Conservation (phyloP, 2,797 vertebrate species). For the Setipinna tenuifilis region DNA sequence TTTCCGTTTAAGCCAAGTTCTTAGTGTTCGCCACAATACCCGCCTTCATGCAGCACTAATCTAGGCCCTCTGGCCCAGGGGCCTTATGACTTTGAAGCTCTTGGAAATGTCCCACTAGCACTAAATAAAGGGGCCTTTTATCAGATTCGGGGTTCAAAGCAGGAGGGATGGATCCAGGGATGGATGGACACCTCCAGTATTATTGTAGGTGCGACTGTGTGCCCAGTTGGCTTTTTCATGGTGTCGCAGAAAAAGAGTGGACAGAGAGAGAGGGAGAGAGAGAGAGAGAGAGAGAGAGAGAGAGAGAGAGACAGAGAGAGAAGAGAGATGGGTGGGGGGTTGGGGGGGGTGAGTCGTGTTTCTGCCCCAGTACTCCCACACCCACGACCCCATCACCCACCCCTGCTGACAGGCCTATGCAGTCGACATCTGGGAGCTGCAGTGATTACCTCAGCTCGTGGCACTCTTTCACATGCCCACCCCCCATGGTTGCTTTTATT, state of each 20-base stretch:
- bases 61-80: conserved; percentile 67
- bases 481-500: background rate
- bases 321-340: too few relatives aligned
- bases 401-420: conserved; percentile 43
- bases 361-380: conserved; percentile 25
- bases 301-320: conserved; percentile 21
- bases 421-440: conserved; percentile 39
- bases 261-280: conserved; percentile 39
- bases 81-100: conserved; percentile 70
- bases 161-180: conserved; percentile 59
- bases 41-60: conserved; percentile 75
- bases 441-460: conserved; percentile 36
- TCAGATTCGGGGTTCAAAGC: conserved; percentile 58
- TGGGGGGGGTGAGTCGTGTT: conserved; percentile 38
- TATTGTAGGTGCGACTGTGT: conserved; percentile 55
- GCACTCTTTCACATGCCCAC: background rate
- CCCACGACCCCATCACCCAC: background rate
- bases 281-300: conserved; percentile 27
- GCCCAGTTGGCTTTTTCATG: conserved; percentile 48
- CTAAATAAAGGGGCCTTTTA: conserved; percentile 64
- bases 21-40: conserved; percentile 68
- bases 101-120: conserved; percentile 67
- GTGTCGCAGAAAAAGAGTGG: conserved; percentile 48
- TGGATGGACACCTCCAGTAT: conserved; percentile 51
- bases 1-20: conserved; percentile 64